A percentile compares a stretch with the other conserved stretches of the same genome.
Evolutionary conservation across 2,797 vertebrate species (phyloP).

Genomic region (Synanceia verrucosa): DNA sequence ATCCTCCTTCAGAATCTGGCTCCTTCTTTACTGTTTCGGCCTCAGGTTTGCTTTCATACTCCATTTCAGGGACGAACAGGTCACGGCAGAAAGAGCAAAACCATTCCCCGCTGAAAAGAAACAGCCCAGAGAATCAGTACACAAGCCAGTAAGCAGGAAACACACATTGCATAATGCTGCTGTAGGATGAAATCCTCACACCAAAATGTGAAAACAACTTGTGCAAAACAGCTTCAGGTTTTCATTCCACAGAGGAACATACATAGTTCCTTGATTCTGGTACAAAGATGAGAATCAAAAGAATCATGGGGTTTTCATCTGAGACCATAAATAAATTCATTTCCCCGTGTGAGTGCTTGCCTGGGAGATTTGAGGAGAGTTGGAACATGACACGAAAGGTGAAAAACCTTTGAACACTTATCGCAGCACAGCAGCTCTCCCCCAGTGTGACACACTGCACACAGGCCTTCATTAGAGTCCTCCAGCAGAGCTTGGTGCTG

Average conservation of each 20-base stretch:
- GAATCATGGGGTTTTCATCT: slow-evolving; percentile 10
- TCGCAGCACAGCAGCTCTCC: slow-evolving; percentile 87
- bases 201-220: slow-evolving; percentile 14
- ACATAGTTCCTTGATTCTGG: not conserved
- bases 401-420: slow-evolving; percentile 88
- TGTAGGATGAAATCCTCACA: slow-evolving; percentile 27
- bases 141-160: slow-evolving; percentile 10
- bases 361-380: slow-evolving; percentile 86
- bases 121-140: slow-evolving; percentile 15
- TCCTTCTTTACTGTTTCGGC: slow-evolving; percentile 63
- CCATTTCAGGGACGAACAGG: slow-evolving; percentile 81
- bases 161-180: not conserved
- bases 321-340: slow-evolving; percentile 25
- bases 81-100: slow-evolving; percentile 88
- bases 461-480: slow-evolving; percentile 81
- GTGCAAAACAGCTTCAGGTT: slow-evolving; percentile 8
- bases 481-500: slow-evolving; percentile 18
- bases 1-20: slow-evolving; percentile 49
- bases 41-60: slow-evolving; percentile 83
- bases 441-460: slow-evolving; percentile 87
- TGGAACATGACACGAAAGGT: slow-evolving; percentile 89
- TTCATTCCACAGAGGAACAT: not conserved
- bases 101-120: slow-evolving; percentile 85
- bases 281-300: slow-evolving; percentile 22
- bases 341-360: slow-evolving; percentile 74